Conservation (phyloP, 2,888 invertebrate genomes). For the Atethmia centrago region DNA sequence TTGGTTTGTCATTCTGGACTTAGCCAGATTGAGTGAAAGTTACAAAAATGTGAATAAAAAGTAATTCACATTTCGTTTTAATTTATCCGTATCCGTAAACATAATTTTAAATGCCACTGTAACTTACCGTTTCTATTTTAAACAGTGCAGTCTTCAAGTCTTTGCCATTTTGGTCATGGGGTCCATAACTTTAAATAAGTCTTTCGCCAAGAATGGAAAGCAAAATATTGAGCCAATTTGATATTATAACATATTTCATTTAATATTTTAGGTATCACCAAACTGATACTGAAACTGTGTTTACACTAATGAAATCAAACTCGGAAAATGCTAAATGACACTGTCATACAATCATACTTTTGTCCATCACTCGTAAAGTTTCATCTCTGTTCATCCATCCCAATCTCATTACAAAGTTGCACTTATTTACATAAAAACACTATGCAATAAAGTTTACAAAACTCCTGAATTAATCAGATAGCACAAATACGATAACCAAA, state of each 20-base stretch:
- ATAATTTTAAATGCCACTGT: not conserved
- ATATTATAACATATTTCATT: not conserved
- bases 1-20: not conserved
- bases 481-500: slow-evolving; percentile 63
- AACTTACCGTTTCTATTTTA: not conserved
- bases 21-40: too few species aligned
- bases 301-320: not conserved
- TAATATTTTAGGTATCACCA: not conserved
- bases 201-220: not conserved
- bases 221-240: not conserved
- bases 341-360: not conserved
- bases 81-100: not conserved
- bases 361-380: slow-evolving; percentile 8
- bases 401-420: slow-evolving; percentile 39
- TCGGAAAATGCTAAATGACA: not conserved
- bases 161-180: not conserved
- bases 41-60: too few species aligned
- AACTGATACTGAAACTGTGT: too few species aligned
- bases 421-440: slow-evolving; percentile 45
- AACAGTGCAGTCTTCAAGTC: not conserved
- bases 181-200: not conserved
- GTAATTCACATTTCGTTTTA: too few species aligned
- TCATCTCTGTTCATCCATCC: slow-evolving; percentile 15
- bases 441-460: slow-evolving; percentile 51
- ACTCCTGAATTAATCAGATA: slow-evolving; percentile 66